Percentiles rank a stretch among this genome's conserved stretches.
Evolutionary conservation across 2,888 invertebrate genomes (phyloP).

Genomic region (Erebia epiphron): DNA sequence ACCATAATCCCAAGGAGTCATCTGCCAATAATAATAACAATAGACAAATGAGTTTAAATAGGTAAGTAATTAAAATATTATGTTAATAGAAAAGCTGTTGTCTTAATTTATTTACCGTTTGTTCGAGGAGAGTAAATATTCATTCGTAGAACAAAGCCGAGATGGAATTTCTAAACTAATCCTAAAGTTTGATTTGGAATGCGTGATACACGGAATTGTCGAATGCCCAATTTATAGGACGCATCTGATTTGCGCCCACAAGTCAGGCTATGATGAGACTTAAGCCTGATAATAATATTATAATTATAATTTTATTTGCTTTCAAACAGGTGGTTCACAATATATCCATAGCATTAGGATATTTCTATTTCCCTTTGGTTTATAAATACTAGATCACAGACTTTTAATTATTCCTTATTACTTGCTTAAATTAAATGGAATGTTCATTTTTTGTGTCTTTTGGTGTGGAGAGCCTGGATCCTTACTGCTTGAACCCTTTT

Average conservation of each 20-base stretch:
- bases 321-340: too few species aligned
- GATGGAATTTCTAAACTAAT: constrained; percentile 36
- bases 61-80: constrained; percentile 4
- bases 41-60: neutral
- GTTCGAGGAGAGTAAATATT: constrained; percentile 23
- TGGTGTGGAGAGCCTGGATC: too few species aligned
- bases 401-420: too few species aligned
- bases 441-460: too few species aligned
- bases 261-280: neutral
- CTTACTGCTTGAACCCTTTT: too few species aligned
- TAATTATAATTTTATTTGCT: too few species aligned
- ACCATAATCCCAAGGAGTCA: neutral
- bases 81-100: neutral
- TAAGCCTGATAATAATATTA: neutral
- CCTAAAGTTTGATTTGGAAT: constrained; percentile 35
- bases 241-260: constrained; percentile 8
- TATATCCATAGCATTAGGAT: too few species aligned
- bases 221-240: constrained; percentile 23
- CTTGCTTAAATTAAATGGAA: too few species aligned
- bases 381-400: too few species aligned
- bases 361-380: too few species aligned
- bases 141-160: constrained; percentile 21
- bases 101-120: constrained; percentile 9
- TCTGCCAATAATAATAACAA: neutral
- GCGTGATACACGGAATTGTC: constrained; percentile 32